These are phyloP conservation scores for Takifugu flavidus DNA, from an alignment of 2,113 vertebrate genomes.

Conservation along the genomic window DNA sequence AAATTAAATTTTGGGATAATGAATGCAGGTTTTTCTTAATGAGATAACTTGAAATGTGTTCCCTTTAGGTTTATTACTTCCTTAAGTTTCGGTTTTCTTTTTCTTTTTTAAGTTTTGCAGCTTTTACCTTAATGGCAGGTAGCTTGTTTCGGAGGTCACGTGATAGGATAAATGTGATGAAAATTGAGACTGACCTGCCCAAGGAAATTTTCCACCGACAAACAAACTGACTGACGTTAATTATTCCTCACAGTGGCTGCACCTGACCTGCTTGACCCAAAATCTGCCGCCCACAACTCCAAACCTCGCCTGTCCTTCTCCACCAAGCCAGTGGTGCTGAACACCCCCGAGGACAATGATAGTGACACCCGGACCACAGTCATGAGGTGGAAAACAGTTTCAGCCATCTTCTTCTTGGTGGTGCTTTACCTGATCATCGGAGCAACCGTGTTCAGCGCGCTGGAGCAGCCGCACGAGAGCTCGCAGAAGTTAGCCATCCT, in stretches of 20 bases:
- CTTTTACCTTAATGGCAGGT: too few species aligned
- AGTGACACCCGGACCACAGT: slow-evolving; percentile 85
- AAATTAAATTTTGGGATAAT: too few species aligned
- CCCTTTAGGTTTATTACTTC: too few species aligned
- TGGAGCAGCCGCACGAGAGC: slow-evolving; percentile 94
- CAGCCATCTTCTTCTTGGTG: slow-evolving; percentile 94
- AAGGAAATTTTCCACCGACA: background rate
- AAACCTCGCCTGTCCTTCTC: slow-evolving; percentile 96
- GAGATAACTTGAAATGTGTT: too few species aligned
- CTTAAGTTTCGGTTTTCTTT: too few species aligned
- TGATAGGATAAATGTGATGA: too few species aligned
- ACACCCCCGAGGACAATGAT: slow-evolving; percentile 79
- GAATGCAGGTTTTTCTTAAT: too few species aligned
- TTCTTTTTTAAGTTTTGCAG: too few species aligned
- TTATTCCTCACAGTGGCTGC: slow-evolving; percentile 84
- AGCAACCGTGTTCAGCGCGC: slow-evolving; percentile 90
- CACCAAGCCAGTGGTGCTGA: slow-evolving; percentile 84
- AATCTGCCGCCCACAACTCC: slow-evolving; percentile 91
- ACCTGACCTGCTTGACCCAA: slow-evolving; percentile 97
- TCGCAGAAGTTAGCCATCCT: slow-evolving; percentile 87
- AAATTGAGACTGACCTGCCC: background rate
- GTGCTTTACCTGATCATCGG: slow-evolving; percentile 95
- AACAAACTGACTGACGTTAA: slow-evolving; percentile 4
- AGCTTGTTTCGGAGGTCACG: too few species aligned
- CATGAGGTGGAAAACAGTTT: slow-evolving; percentile 99